Conservation (phyloP, 2,888 invertebrate genomes). For the Mimumesa dahlbomi region DNA sequence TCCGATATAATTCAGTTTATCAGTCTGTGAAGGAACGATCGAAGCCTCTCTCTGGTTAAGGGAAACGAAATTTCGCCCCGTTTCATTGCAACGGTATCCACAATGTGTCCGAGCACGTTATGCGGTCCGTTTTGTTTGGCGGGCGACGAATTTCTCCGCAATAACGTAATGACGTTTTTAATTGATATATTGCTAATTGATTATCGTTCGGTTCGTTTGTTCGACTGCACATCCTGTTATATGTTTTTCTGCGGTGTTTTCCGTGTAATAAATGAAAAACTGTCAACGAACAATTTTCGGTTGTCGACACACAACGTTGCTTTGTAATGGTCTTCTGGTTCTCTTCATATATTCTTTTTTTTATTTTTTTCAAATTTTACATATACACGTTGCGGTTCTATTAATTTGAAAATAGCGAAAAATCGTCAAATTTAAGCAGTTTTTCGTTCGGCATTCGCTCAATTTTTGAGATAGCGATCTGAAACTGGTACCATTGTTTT, state of each 20-base stretch:
- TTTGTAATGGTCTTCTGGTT: background rate
- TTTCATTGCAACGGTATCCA: constrained; percentile 8
- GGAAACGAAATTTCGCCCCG: constrained; percentile 18
- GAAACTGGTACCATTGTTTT: too few relatives aligned
- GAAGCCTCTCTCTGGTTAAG: background rate
- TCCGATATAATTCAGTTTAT: background rate
- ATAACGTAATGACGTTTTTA: constrained; percentile 56
- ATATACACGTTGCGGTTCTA: too few relatives aligned
- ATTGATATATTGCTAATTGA: constrained; percentile 60
- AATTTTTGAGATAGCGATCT: too few relatives aligned
- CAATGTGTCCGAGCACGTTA: background rate
- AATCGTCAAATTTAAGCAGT: too few relatives aligned
- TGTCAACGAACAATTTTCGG: constrained; percentile 11
- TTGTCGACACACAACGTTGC: background rate
- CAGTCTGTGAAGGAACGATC: background rate
- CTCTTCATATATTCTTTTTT: background rate
- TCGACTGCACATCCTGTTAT: constrained; percentile 25
- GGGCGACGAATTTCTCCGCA: constrained; percentile 28
- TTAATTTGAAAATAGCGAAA: too few relatives aligned
- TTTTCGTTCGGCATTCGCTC: too few relatives aligned
- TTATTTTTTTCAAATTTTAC: too few relatives aligned
- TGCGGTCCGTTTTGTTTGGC: constrained; percentile 29
- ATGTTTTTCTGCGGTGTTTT: constrained; percentile 12
- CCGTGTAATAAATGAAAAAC: constrained; percentile 30
- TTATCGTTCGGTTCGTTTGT: constrained; percentile 45